A percentile compares a stretch with the other conserved stretches of the same genome.
These are phyloP conservation scores for Meandrusa payeni DNA, from an alignment of 2,888 invertebrate genomes.

Conservation along the genomic window DNA sequence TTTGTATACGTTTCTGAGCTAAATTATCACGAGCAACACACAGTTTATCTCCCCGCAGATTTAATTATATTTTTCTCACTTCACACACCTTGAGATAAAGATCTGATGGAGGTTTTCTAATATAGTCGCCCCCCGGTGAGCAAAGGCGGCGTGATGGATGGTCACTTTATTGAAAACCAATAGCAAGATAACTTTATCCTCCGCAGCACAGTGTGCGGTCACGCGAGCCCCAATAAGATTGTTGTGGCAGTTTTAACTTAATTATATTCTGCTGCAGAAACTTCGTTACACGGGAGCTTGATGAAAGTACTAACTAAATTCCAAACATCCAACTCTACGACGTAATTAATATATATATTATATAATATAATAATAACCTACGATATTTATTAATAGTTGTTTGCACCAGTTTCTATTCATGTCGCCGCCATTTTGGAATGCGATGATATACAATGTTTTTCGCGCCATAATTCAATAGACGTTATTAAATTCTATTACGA, in stretches of 20 bases:
- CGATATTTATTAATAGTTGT: slow-evolving; percentile 12
- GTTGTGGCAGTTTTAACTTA: slow-evolving; percentile 45
- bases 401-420: slow-evolving; percentile 14
- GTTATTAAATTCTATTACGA: not conserved
- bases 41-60: no score
- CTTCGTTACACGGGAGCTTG: slow-evolving; percentile 7
- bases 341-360: no score
- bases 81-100: slow-evolving; percentile 28
- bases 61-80: slow-evolving; percentile 16
- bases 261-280: slow-evolving; percentile 33
- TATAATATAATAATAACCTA: slow-evolving; percentile 11
- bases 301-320: slow-evolving; percentile 20
- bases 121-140: slow-evolving; percentile 72
- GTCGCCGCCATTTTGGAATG: slow-evolving; percentile 16
- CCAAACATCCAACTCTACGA: slow-evolving; percentile 6
- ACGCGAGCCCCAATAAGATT: slow-evolving; percentile 59
- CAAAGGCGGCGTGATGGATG: slow-evolving; percentile 73
- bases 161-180: slow-evolving; percentile 75
- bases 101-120: slow-evolving; percentile 74
- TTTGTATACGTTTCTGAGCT: no score
- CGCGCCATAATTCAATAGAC: not conserved
- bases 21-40: no score
- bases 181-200: slow-evolving; percentile 48
- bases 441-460: slow-evolving; percentile 10
- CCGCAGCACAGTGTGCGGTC: slow-evolving; percentile 55